Base-by-base conservation (phyloP, 2,113 vertebrate genomes). In the Myotis lucifugus region DNA sequence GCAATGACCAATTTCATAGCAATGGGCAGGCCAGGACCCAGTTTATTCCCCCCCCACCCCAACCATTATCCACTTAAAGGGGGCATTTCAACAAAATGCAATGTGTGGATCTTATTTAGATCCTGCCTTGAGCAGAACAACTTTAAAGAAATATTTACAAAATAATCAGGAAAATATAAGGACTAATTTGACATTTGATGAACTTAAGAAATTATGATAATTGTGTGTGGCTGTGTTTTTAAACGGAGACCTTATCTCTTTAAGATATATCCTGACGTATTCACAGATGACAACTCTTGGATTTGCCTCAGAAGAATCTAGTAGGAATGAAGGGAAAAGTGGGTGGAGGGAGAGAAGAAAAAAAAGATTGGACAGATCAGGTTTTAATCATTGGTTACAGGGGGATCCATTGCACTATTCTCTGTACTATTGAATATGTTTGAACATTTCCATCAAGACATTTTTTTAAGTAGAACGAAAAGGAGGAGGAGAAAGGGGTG, bases 161-260 rank as follows among this genome's bases (percentile, higher is more conserved):
- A 76, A 76, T 40, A 19, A 13, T n/a, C 4, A 19, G 54, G 21
- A 46, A 73, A 46, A 29, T 88, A 9, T 50, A 73, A 95, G 88
- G 78, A 50, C 59, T 15, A 61, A 29, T 69, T 88, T 64, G 46
- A 37, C 76, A 83, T 23, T 54, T 86, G 74, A 86, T 73, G 32
- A 92, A 72, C 29, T 74, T 21, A 84, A 83, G 23, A 32, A 56
- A 72, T 70, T 78, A 37, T 3, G 17, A 59, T n/a, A 15, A 67
- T 74, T 93, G 66, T 67, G 37, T 81, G 92, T 66, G 81, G 37
- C 37, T 94, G 13, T 92, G 29, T n/a, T 92, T 94, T 94, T 56
- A 15, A 74, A 90, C 90, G 85, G 91, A 46, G 12, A 9, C 5
- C 61, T 74, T 79, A 37, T 48, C 34, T 86, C 66, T 85, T 92